A percentile compares a stretch with the other conserved stretches of the same genome.
Conservation (phyloP, 2,888 invertebrate species). For the Ctenicera cuprea region DNA sequence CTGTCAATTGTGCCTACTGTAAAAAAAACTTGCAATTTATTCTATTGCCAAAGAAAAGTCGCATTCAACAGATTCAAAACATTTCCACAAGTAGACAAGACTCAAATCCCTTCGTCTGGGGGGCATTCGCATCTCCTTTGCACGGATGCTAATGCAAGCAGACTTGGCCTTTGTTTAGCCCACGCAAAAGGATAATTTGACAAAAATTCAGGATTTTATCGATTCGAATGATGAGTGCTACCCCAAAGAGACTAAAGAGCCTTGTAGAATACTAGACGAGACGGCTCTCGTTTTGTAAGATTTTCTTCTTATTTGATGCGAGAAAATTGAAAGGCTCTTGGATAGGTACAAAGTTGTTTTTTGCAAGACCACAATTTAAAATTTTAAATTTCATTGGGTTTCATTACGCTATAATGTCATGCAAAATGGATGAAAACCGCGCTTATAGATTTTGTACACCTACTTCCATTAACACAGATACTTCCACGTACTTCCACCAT, state of each 20-base stretch:
- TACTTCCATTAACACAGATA: too few relatives aligned
- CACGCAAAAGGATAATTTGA: constrained; percentile 37
- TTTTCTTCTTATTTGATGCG: not conserved
- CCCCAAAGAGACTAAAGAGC: constrained; percentile 22
- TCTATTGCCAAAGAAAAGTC: constrained; percentile 5
- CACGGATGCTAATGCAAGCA: constrained; percentile 32
- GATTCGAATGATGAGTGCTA: constrained; percentile 34
- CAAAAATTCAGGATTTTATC: constrained; percentile 39
- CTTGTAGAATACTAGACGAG: constrained; percentile 14
- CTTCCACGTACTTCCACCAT: too few relatives aligned
- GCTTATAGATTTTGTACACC: too few relatives aligned
- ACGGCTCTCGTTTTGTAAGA: not conserved
- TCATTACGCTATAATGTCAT: not conserved
- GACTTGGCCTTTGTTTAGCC: constrained; percentile 35
- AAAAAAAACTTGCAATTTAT: not conserved
- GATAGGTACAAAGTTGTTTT: not conserved
- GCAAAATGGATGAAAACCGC: not conserved
- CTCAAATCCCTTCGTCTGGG: not conserved
- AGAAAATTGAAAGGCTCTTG: not conserved
- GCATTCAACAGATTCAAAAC: constrained; percentile 23
- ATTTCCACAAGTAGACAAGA: constrained; percentile 8
- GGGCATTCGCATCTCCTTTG: constrained; percentile 19
- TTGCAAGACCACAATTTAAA: not conserved
- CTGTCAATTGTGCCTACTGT: too few relatives aligned
- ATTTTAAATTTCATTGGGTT: not conserved